Conservation (phyloP, 2,797 vertebrate species). For the Uromys caudimaculatus region DNA sequence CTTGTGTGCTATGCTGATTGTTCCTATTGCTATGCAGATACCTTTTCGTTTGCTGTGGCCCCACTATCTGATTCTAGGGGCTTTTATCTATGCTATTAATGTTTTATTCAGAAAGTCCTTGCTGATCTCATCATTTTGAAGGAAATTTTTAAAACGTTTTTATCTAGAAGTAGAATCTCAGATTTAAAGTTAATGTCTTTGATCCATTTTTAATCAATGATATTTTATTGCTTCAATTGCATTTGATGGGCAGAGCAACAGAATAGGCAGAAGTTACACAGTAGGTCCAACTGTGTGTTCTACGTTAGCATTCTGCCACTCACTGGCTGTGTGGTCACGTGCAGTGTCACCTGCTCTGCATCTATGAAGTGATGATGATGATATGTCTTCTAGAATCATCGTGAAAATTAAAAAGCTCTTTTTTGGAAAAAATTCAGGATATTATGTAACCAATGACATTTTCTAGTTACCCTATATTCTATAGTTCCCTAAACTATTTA, state of each 20-base stretch:
- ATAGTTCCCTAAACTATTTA: slow-evolving; percentile 26
- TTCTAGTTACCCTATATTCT: not conserved
- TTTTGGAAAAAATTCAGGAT: not conserved
- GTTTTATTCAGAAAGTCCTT: not conserved
- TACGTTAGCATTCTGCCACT: not conserved
- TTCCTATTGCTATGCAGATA: not conserved
- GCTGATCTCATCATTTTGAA: not conserved
- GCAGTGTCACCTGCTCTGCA: not conserved
- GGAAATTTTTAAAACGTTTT: not conserved
- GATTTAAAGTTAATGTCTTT: not conserved
- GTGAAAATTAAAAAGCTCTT: not conserved
- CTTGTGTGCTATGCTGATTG: not conserved
- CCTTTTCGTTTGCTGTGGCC: no score
- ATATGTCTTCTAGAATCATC: not conserved
- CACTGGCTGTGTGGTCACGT: not conserved
- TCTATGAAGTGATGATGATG: not conserved
- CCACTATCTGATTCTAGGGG: not conserved
- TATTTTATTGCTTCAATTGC: not conserved
- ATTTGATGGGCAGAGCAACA: not conserved
- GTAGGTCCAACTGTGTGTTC: no score
- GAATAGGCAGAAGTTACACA: no score
- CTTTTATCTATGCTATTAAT: not conserved
- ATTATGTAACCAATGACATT: not conserved
- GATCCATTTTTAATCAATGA: not conserved
- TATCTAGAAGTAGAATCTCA: not conserved